These are phyloP conservation scores for Phaethornis superciliosus DNA, from an alignment of 2,113 vertebrate genomes.

Conservation along the genomic window DNA sequence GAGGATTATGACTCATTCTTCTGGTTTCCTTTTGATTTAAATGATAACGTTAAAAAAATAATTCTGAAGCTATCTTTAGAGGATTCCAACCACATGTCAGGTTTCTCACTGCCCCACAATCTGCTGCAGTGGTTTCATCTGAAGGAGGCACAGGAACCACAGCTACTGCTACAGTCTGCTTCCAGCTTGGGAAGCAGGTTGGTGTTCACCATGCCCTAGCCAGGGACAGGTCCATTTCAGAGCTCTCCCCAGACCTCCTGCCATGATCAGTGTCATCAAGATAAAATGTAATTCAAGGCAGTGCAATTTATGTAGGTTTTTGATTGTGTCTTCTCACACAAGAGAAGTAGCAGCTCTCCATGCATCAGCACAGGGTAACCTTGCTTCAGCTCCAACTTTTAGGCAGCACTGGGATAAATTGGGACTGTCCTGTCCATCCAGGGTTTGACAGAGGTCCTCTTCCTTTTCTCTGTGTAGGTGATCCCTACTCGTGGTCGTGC, in stretches of 20 bases:
- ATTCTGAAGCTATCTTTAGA: not conserved
- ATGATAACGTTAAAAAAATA: not conserved
- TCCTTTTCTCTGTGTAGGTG: not conserved
- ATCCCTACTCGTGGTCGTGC: not conserved
- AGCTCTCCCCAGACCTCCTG: not conserved
- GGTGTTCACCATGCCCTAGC: not conserved
- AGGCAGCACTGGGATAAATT: accelerated
- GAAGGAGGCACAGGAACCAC: not conserved
- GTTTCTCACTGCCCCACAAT: not conserved
- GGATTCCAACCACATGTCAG: not conserved
- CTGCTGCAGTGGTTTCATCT: not conserved
- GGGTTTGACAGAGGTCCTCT: not conserved
- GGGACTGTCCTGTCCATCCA: not conserved
- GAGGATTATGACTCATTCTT: not conserved
- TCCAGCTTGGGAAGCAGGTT: not conserved
- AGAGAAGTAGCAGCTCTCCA: not conserved
- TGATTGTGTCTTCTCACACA: not conserved
- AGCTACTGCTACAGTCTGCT: not conserved
- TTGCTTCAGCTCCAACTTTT: accelerated
- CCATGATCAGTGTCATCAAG: not conserved
- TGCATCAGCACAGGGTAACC: accelerated
- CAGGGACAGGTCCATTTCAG: not conserved
- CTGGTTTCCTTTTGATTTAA: constrained; percentile 18
- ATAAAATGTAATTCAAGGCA: not conserved
- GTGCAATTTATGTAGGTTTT: not conserved